Base-by-base conservation (phyloP, 2,113 vertebrate genomes). In the Trachemys scripta region DNA sequence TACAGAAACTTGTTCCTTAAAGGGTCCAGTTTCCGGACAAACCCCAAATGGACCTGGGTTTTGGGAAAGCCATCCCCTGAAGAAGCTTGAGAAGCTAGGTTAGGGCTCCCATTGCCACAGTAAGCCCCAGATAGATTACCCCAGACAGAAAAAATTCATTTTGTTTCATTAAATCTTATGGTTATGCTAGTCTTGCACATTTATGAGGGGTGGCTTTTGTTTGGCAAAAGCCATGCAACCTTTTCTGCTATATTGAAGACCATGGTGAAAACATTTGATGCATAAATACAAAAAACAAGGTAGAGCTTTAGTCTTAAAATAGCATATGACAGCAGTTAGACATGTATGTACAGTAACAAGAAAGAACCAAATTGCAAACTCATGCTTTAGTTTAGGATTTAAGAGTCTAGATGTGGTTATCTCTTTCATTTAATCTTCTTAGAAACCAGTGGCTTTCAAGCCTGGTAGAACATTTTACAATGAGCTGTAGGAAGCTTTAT, bases 351-450 rank as follows among this genome's bases (percentile, higher is more conserved):
- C 29, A 69, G 57, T 88, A 92, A 93, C 57, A 94, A 81, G 35
- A 22, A 47, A 59, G 51, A 76, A 27, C 75, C 85, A 86, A 97
- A 89, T 10, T 93, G 89, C 85, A 96, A 76, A 50, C 9, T 94
- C 82, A 75, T 84, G 38, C 42, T 91, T 96, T 96, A 83, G 80
- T 93, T 95, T 83, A 87, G 79, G 76, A 89, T 94, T 96, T 81
- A 95, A 81, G 56, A 50, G 35, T 78, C 4, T 42, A 54, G 90
- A 90, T 94, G 79, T 91, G 84, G 25, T 90, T 96, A 45, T 95
- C 57, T 96, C 78, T 96, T 95, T 96, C 80, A 87, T 97, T 96
- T 97, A 96, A 95, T 96, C 92, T 86, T 94, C 84, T 96, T 96
- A 97, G 88, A 95, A 97, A 96, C 85, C 49, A 35, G 2, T 95